phyloP scores from a whole-genome alignment of 2,888 invertebrate species.

The Thereva nobilitata region DNA sequence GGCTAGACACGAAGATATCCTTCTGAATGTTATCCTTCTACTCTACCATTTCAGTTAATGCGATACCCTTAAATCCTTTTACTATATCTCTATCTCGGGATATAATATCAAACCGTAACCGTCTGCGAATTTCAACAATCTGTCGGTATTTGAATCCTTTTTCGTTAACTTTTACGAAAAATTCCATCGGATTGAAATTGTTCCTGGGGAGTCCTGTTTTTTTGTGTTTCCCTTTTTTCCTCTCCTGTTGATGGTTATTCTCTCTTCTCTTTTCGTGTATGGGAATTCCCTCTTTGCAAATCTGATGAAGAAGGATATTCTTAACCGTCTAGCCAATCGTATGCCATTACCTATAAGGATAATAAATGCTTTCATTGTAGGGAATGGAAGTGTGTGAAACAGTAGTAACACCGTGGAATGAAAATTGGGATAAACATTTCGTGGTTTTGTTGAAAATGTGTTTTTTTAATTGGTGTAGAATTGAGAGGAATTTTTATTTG shows the following conservation, averaged over 20 bases:
- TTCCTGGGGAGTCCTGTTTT: background rate
- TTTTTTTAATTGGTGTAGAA: no score
- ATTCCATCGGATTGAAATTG: slow-evolving; percentile 19
- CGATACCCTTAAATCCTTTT: slow-evolving; percentile 22
- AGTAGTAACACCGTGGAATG: slow-evolving; percentile 7
- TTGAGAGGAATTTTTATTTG: no score
- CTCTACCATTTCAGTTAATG: slow-evolving; percentile 25
- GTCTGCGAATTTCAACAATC: slow-evolving; percentile 25
- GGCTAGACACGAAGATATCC: background rate
- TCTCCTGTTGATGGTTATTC: background rate
- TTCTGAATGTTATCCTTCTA: slow-evolving; percentile 7
- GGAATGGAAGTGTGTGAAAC: slow-evolving; percentile 18
- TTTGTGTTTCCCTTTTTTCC: background rate
- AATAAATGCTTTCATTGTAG: slow-evolving; percentile 1
- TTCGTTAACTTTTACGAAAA: slow-evolving; percentile 19
- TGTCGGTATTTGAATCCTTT: slow-evolving; percentile 24
- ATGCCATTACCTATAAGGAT: slow-evolving; percentile 10
- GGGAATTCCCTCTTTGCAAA: slow-evolving; percentile 18
- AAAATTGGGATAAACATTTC: no score
- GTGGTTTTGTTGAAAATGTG: no score
- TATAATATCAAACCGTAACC: slow-evolving; percentile 9
- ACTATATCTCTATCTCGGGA: slow-evolving; percentile 22
- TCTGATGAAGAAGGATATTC: slow-evolving; percentile 13
- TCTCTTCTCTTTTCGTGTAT: background rate
- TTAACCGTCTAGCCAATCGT: slow-evolving; percentile 16